A percentile compares a stretch with the other conserved stretches of the same genome.
phyloP scores from a whole-genome alignment of 2,113 vertebrate genomes.

The Rhabdornis inornatus region DNA sequence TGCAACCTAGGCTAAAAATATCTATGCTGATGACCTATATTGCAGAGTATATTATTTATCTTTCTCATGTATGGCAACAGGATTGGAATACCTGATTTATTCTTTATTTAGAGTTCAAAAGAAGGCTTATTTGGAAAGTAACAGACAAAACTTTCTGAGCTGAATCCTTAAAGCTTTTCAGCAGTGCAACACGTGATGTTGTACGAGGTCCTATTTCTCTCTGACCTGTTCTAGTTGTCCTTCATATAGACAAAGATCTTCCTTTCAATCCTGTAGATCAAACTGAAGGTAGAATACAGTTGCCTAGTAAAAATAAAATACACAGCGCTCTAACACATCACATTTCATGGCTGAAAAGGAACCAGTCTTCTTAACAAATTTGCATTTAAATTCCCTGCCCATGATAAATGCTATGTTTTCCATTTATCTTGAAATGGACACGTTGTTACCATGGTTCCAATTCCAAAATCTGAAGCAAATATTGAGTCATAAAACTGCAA shows the following conservation, averaged over 20 bases:
- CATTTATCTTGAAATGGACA: background rate
- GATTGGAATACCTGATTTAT: conserved; percentile 10
- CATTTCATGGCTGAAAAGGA: background rate
- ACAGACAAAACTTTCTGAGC: background rate
- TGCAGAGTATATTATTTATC: background rate
- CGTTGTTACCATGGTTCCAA: background rate
- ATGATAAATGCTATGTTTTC: background rate
- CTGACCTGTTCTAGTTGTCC: background rate
- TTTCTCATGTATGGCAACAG: background rate
- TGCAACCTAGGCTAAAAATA: conserved; percentile 15
- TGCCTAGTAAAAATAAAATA: background rate
- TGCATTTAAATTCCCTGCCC: background rate
- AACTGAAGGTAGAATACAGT: background rate
- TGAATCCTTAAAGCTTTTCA: background rate
- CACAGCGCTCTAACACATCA: background rate
- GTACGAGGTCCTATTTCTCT: background rate
- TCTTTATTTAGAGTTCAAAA: conserved; percentile 6
- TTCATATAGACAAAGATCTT: background rate
- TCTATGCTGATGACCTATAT: conserved; percentile 17
- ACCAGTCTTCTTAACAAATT: background rate
- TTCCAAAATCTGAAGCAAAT: background rate
- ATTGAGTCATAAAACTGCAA: background rate
- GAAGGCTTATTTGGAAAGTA: background rate
- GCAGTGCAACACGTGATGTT: background rate
- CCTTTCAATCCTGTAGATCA: background rate